Evolutionary conservation across 2,888 invertebrate genomes (phyloP), one percentile per base, ranked within the genome.

Genomic region (Lycophotia porphyrea): DNA sequence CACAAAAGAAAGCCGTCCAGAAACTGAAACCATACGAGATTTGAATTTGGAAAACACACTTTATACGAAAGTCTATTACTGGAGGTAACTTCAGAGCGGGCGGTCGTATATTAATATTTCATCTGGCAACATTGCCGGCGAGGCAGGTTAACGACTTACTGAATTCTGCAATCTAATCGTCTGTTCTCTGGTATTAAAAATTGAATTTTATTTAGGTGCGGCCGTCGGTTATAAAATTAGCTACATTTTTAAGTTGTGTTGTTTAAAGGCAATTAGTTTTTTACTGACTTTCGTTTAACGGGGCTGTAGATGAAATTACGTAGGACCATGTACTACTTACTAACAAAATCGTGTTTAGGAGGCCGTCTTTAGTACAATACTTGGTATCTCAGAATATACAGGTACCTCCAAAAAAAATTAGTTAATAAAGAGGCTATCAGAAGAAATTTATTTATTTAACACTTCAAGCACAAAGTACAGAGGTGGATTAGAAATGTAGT

Each of bases 41-140:
- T 87, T 78, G 70, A 88, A 86, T 86, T 81, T 84, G 75, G 75
- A 84, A 87, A 88, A 88, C 78, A 85, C 71, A 84, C 83, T 87
- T 89, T 87, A 81, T 78, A 84, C 81, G 72, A 87, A 90, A 87
- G 79, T 85, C 84, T 86, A 87, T 86, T 84, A 87, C 75, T 74
- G 80, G 55, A 84, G 82, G 83, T 84, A 83, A 87, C 87, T 88
- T 90, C 90, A 89, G 90, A 90, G 87, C 80, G 76, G 68, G 73
- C 76, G 81, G 74, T 88, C 83, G 85, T 82, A 84, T 87, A 90
- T 90, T 87, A 88, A 87, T 90, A 90, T 91, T 89, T 89, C 82
- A 89, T 87, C 84, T 82, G 80, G 84, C 85, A 90, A 87, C 87
- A 86, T 80, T 67, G 85, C 84, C 79, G 47, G 81, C 42, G 84